Evolutionary conservation across 2,797 vertebrate genomes (phyloP).

Genomic region (Cichlasoma orientale): DNA sequence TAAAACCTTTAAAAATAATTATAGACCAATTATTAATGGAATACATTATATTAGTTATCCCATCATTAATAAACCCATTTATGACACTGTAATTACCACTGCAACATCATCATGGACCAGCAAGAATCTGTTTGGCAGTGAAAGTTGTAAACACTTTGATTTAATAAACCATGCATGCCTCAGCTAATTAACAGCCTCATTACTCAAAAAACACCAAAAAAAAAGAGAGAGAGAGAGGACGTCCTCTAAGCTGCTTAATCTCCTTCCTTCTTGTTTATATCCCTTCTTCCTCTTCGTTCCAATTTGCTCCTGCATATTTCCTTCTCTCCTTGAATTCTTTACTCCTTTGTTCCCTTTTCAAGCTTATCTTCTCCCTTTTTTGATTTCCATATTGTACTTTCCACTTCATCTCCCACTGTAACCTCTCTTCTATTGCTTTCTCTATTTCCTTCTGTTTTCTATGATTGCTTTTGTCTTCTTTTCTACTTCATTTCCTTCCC

Average conservation of each 20-base stretch:
- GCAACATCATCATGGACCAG: constrained; percentile 62
- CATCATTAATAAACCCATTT: constrained; percentile 39
- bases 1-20: constrained; percentile 31
- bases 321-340: constrained; percentile 18
- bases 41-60: constrained; percentile 12
- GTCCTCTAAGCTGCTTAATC: constrained; percentile 53
- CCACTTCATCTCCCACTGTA: constrained; percentile 7
- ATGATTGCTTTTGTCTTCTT: not conserved
- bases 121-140: constrained; percentile 72
- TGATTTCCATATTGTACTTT: constrained; percentile 19
- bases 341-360: constrained; percentile 24
- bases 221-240: constrained; percentile 13
- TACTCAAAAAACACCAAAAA: constrained; percentile 73
- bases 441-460: not conserved
- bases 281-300: constrained; percentile 18
- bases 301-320: constrained; percentile 8
- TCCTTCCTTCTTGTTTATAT: constrained; percentile 27
- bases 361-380: not conserved
- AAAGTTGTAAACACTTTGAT: constrained; percentile 82
- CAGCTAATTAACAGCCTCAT: constrained; percentile 80
- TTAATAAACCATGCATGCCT: constrained; percentile 81
- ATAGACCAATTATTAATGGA: constrained; percentile 23
- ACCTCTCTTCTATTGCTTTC: not conserved
- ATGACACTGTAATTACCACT: constrained; percentile 53
- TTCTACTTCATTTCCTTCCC: constrained; percentile 9